These are phyloP conservation scores for Ormia ochracea DNA, from an alignment of 2,888 invertebrate species.

Conservation along the genomic window DNA sequence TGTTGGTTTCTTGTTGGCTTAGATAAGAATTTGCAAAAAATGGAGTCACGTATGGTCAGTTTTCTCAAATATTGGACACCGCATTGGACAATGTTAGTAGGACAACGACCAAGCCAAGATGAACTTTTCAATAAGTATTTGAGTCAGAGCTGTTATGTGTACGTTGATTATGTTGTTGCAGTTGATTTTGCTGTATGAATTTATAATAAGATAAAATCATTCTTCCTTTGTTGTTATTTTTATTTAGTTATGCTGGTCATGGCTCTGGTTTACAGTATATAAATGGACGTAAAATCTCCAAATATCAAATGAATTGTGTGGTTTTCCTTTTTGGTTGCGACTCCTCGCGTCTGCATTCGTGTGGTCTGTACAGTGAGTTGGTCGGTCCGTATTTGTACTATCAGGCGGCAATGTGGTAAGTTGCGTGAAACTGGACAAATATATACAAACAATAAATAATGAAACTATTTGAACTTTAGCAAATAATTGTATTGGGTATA, in stretches of 20 bases:
- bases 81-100: slow-evolving; percentile 77
- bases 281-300: slow-evolving; percentile 79
- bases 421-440: neutral
- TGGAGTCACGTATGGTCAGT: slow-evolving; percentile 77
- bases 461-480: slow-evolving; percentile 19
- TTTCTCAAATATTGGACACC: slow-evolving; percentile 78
- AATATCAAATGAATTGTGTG: slow-evolving; percentile 78
- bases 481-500: slow-evolving; percentile 21
- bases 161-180: slow-evolving; percentile 67
- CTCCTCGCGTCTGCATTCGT: slow-evolving; percentile 76
- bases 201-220: slow-evolving; percentile 31
- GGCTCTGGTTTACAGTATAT: slow-evolving; percentile 82
- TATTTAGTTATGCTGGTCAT: slow-evolving; percentile 82
- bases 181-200: neutral
- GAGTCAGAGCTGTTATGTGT: slow-evolving; percentile 80
- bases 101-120: slow-evolving; percentile 78
- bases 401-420: slow-evolving; percentile 73
- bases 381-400: slow-evolving; percentile 78
- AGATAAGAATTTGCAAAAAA: slow-evolving; percentile 76
- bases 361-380: slow-evolving; percentile 77
- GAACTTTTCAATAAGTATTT: slow-evolving; percentile 78
- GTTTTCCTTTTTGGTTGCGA: slow-evolving; percentile 84
- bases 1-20: neutral
- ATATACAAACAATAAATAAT: slow-evolving; percentile 10
- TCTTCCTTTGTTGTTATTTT: slow-evolving; percentile 1